Base-by-base conservation (phyloP, 2,888 invertebrate genomes). In the Thecophora atra region DNA sequence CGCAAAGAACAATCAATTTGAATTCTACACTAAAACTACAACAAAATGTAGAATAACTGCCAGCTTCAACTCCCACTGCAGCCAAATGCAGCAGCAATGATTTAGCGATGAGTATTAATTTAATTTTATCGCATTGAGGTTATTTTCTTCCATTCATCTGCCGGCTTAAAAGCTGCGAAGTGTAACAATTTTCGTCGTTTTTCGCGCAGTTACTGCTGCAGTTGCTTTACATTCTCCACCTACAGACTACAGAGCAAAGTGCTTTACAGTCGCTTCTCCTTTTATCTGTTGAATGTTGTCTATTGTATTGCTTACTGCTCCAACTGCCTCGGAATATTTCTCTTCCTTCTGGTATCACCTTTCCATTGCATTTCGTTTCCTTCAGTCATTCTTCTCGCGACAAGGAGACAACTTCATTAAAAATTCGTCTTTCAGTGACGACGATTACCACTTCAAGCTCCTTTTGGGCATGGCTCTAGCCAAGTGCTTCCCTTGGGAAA, bases 11-110 rank as follows among this genome's bases (percentile, higher is more conserved):
- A 37, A 64, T 42, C 64, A 64, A 64, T 47, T 42, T 42, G 64
- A 64, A 44, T 47, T 51, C 26, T 17, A 17, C 24, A 70, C 28
- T 19, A 30, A 62, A 63, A 47, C 51, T 15, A 37, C 37, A 1
- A 37, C 37, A 37, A 37, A 8, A 37, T 8, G 11, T 65, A 58
- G 44, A 71, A 30, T 58, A 42, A 64, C 30, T 13, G 24, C 74
- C 73, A 76, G 72, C 72, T 8, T 37, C 37, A 37, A n/a, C n/a
- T 37, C 74, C 58, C 63, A 72, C 72, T 73, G 73, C 71, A 73
- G 71, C 73, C 66, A 62, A 62, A 72, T 64, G 71, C 54, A 56
- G 56, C n/a, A 60, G 28, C 58, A 58, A 28, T 58, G 68, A 68
- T 68, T 68, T 56, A 68, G 67, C 56, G 67, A 44, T 21, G 24